These are phyloP conservation scores for Harpalus rubripes DNA, from an alignment of 2,888 invertebrate species.

Conservation along the genomic window DNA sequence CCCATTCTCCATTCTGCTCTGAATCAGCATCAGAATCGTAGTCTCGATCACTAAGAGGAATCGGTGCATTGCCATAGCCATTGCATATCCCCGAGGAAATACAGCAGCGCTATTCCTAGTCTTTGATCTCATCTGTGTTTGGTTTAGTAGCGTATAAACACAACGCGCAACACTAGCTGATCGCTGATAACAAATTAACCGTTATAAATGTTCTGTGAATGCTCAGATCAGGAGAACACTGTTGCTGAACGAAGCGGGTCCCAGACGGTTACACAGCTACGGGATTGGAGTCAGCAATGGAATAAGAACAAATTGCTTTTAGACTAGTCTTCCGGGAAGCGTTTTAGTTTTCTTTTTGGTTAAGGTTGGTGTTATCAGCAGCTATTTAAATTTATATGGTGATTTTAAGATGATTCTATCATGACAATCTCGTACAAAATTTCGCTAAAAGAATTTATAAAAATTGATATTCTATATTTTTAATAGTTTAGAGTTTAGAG, in stretches of 20 bases:
- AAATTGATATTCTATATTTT: no score
- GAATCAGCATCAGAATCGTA: not conserved
- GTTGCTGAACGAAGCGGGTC: not conserved
- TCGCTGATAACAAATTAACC: constrained; percentile 55
- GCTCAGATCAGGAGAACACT: not conserved
- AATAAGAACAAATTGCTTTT: no score
- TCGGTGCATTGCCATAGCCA: not conserved
- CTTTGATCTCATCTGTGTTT: constrained; percentile 59
- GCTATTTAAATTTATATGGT: no score
- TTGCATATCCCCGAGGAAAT: constrained; percentile 47
- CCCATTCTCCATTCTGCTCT: not conserved
- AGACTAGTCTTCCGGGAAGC: no score
- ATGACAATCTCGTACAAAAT: no score
- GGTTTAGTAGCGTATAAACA: constrained; percentile 52
- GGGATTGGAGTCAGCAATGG: no score
- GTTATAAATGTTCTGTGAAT: constrained; percentile 56
- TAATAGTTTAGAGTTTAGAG: no score
- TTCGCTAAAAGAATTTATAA: no score
- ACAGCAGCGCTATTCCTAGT: constrained; percentile 41
- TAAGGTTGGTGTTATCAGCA: no score
- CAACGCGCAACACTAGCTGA: constrained; percentile 33
- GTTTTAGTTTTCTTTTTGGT: no score
- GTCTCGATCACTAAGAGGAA: not conserved
- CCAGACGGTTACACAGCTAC: not conserved
- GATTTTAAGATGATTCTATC: no score